These are phyloP conservation scores for Lissonota sp. DNA, from an alignment of 2,888 invertebrate species.

Conservation along the genomic window DNA sequence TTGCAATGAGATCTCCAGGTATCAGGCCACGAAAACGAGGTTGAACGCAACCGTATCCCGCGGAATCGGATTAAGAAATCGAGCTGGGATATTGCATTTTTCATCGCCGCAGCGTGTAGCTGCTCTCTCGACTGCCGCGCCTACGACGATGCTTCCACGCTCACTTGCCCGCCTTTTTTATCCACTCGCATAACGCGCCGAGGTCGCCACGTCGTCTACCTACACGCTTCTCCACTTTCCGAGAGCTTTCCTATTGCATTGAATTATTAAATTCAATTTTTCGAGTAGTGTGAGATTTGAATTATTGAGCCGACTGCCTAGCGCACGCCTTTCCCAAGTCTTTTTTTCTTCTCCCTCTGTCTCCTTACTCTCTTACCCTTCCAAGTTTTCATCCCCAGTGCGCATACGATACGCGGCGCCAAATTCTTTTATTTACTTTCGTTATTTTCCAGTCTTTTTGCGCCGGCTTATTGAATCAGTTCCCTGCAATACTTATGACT, in stretches of 20 bases:
- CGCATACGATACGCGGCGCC: constrained; percentile 17
- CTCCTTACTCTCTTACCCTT: constrained; percentile 55
- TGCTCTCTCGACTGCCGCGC: constrained; percentile 23
- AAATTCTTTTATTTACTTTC: constrained; percentile 47
- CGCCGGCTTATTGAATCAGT: neutral
- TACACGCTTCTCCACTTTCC: neutral
- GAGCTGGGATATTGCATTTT: constrained; percentile 83
- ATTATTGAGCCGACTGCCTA: constrained; percentile 79
- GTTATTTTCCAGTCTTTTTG: constrained; percentile 23
- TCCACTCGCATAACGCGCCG: constrained; percentile 42
- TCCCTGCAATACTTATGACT: neutral
- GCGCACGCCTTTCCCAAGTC: constrained; percentile 70
- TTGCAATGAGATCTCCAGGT: constrained; percentile 40
- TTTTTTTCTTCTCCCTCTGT: constrained; percentile 53
- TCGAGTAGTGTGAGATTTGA: constrained; percentile 83
- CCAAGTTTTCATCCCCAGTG: constrained; percentile 22
- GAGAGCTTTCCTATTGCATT: constrained; percentile 80
- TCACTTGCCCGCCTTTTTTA: constrained; percentile 28
- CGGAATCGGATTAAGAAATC: constrained; percentile 82
- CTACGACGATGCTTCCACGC: constrained; percentile 39
- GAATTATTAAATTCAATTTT: constrained; percentile 84
- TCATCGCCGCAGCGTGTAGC: constrained; percentile 76
- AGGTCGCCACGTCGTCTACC: neutral
- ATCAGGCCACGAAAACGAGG: constrained; percentile 33
- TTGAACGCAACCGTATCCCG: constrained; percentile 62